Base-by-base conservation (phyloP, 2,113 vertebrate species). In the Thinocorus orbignyianus region DNA sequence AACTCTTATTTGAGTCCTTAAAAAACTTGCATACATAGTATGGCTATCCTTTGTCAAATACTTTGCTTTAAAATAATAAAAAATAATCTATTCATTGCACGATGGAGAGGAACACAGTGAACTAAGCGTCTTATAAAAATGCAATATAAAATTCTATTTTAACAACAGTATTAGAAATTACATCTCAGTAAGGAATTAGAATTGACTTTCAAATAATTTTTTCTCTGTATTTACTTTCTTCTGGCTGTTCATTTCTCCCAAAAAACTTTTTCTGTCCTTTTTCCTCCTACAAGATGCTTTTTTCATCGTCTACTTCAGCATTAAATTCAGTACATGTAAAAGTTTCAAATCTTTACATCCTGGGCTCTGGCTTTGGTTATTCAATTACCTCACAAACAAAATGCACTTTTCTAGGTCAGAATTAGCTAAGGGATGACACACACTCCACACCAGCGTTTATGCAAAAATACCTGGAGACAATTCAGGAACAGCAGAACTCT, bases 351-450 rank as follows among this genome's bases (percentile, higher is more conserved):
- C 28, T 44, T 77, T 51, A 41, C 10, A 37, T 72, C 23, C 39
- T 11, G 6, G 31, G 14, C 42, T 76, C 12, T 19, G n/a, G 19
- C 18, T 54, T 6, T 0, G 0, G 9, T 65, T 58, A 11, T 22
- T 49, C 60, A 31, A 7, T 19, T 31, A 54, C 31, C 11, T 88
- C 58, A 78, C 12, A 52, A 62, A 42, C 1, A 22, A 9, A n/a
- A 17, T 52, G 54, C 33, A 81, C 33, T 46, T 65, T 48, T 26
- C 48, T 15, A 51, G 28, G 25, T 37, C 83, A 83, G 54, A 26
- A n/a, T 69, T 44, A 52, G 31, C 41, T 39, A 33, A 60, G 24
- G 48, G 30, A 64, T 64, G 19, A 35, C 23, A 55, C 33, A 17
- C 22, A 48, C 24, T 42, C 48, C 55, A 39, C 17, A 65, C 13